A percentile compares a stretch with the other conserved stretches of the same genome.
Evolutionary conservation across 2,888 invertebrate genomes (phyloP).

Genomic region (Clistopyga incitator): DNA sequence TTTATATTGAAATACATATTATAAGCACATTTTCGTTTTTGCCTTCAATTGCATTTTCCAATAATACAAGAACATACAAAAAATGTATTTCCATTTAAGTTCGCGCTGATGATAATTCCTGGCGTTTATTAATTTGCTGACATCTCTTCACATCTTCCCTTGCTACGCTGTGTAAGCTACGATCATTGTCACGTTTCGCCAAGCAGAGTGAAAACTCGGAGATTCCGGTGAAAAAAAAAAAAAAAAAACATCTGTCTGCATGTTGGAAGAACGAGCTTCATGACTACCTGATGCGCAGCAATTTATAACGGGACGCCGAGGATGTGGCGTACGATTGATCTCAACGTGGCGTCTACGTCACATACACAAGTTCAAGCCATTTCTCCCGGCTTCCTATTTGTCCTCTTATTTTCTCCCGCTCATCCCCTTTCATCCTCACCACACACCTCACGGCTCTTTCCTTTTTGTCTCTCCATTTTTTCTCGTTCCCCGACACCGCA

Average conservation of each 20-base stretch:
- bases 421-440: slow-evolving; percentile 22
- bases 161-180: slow-evolving; percentile 35
- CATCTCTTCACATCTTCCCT: background rate
- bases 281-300: slow-evolving; percentile 77
- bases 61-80: background rate
- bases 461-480: slow-evolving; percentile 45
- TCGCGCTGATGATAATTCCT: background rate
- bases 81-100: background rate
- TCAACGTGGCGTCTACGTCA: slow-evolving; percentile 37
- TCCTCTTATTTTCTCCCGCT: slow-evolving; percentile 42
- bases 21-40: no score
- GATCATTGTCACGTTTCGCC: slow-evolving; percentile 62
- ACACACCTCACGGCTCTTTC: slow-evolving; percentile 22
- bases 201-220: slow-evolving; percentile 49
- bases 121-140: background rate
- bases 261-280: slow-evolving; percentile 61
- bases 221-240: slow-evolving; percentile 25
- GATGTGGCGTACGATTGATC: slow-evolving; percentile 56
- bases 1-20: no score
- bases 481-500: slow-evolving; percentile 53
- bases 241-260: slow-evolving; percentile 45
- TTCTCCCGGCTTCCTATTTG: slow-evolving; percentile 38
- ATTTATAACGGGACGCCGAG: slow-evolving; percentile 61
- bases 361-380: slow-evolving; percentile 34
- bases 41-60: background rate